phyloP scores from a whole-genome alignment of 2,797 vertebrate genomes.

The Phoxinus dragarum region DNA sequence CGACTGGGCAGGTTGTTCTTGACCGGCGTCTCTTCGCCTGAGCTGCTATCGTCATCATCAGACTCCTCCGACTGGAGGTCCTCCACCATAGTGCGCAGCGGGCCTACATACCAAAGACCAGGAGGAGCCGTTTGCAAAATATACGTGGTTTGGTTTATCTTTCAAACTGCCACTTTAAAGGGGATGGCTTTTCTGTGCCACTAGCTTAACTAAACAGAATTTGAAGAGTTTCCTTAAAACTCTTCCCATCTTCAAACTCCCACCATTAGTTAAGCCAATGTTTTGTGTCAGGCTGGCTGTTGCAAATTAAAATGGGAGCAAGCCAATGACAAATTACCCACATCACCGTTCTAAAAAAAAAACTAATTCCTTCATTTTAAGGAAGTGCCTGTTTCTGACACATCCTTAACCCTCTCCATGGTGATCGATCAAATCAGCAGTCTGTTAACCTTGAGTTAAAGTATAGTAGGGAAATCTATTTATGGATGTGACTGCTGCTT shows the following conservation, averaged over 20 bases:
- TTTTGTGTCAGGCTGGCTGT: neutral
- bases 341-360: neutral
- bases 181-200: neutral
- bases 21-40: conserved; percentile 88
- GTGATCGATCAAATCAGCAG: conserved; percentile 5
- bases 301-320: neutral
- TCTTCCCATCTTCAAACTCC: neutral
- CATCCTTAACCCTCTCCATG: neutral
- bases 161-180: neutral
- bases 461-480: conserved; percentile 17
- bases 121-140: neutral
- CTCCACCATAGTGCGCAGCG: conserved; percentile 95
- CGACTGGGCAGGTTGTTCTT: conserved; percentile 89
- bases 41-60: conserved; percentile 94
- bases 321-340: neutral
- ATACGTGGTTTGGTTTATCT: neutral
- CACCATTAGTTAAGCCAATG: neutral
- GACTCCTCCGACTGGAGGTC: conserved; percentile 95
- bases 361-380: neutral
- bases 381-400: neutral
- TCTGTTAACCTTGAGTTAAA: conserved; percentile 13
- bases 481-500: conserved; percentile 6
- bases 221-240: neutral
- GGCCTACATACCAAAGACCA: conserved; percentile 68
- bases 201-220: neutral